phyloP scores from a whole-genome alignment of 2,888 invertebrate genomes.

The Epistrophe grossulariae region DNA sequence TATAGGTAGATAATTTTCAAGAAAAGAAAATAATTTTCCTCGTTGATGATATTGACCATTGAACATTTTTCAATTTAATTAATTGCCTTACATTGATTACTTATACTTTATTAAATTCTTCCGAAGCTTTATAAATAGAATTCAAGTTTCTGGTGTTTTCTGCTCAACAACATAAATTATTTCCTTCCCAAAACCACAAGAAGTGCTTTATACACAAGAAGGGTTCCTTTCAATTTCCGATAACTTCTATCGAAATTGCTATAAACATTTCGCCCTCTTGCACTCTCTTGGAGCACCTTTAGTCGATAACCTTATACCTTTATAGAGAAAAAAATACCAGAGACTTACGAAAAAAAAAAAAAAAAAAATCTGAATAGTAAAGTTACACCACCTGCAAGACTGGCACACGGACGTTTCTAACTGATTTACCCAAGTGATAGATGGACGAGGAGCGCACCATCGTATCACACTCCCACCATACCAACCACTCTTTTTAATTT shows the following conservation, averaged over 20 bases:
- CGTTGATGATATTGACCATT: background rate
- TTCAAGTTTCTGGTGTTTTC: background rate
- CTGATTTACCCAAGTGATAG: constrained; percentile 48
- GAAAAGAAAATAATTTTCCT: background rate
- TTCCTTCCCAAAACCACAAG: constrained; percentile 13
- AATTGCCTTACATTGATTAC: constrained; percentile 28
- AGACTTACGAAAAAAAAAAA: background rate
- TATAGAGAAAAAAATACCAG: background rate
- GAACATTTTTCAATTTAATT: constrained; percentile 16
- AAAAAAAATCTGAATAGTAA: constrained; percentile 28
- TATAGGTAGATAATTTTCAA: background rate
- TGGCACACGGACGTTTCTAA: constrained; percentile 46
- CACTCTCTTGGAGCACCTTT: constrained; percentile 19
- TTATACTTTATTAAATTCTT: constrained; percentile 1
- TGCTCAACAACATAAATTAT: constrained; percentile 15
- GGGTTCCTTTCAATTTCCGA: constrained; percentile 50
- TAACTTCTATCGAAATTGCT: constrained; percentile 39
- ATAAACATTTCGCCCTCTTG: constrained; percentile 26
- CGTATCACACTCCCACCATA: background rate
- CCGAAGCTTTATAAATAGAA: background rate
- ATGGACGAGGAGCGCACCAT: constrained; percentile 30
- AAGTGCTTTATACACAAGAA: constrained; percentile 3
- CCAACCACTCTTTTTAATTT: constrained; percentile 44
- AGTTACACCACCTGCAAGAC: constrained; percentile 39
- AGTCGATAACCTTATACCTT: constrained; percentile 11